Evolutionary conservation across 30 jellyfish, hydroid and myxozoan genomes (phyloP).

Genomic region (Cassiopea andromeda): DNA sequence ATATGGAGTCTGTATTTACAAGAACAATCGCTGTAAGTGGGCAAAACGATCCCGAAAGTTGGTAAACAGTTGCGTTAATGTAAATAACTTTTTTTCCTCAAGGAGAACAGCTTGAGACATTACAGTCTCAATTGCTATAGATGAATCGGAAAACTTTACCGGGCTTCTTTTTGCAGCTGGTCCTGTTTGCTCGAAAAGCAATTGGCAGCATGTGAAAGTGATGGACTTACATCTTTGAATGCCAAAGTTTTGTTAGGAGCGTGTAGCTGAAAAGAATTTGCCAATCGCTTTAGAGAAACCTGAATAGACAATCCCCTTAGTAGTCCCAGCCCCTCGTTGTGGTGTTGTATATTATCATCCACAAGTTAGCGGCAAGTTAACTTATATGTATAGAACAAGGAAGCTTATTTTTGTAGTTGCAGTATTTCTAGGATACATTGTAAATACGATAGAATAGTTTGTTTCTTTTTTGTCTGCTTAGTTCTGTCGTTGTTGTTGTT

Average conservation of each 20-base stretch:
- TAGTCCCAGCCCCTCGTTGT: background rate
- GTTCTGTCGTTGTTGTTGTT: no score
- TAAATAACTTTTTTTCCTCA: constrained; percentile 15
- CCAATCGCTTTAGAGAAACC: background rate
- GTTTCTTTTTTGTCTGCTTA: background rate
- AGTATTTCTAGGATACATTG: background rate
- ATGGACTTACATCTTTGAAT: background rate
- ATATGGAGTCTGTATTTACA: constrained; percentile 74
- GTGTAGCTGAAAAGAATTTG: background rate
- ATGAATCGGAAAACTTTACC: background rate
- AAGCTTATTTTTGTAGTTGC: background rate
- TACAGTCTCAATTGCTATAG: background rate
- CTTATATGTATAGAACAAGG: background rate
- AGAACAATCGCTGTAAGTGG: constrained; percentile 76
- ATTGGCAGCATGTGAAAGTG: no score
- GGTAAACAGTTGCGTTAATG: constrained; percentile 47
- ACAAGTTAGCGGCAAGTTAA: background rate
- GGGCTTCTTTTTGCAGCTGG: background rate
- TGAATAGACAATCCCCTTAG: background rate
- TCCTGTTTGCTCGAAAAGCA: no score
- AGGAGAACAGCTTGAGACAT: background rate
- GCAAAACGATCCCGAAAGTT: constrained; percentile 66
- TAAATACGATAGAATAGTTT: background rate
- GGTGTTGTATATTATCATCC: background rate
- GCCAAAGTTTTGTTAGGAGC: background rate